Evolutionary conservation across 2,888 invertebrate genomes (phyloP).

Genomic region (Schizaphis graminum): DNA sequence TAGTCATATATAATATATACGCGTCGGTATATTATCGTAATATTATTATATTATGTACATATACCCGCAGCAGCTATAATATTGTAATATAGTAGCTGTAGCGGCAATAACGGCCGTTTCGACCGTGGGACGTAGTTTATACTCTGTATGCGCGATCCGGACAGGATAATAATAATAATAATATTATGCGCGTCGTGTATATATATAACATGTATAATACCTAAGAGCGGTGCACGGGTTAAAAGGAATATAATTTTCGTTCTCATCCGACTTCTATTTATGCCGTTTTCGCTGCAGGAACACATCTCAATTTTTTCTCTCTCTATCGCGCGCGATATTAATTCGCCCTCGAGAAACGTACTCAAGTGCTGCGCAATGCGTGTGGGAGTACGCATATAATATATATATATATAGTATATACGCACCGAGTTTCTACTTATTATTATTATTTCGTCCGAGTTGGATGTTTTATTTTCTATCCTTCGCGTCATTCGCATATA

Average conservation of each 20-base stretch:
- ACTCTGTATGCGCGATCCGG: neutral
- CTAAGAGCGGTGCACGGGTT: constrained; percentile 1
- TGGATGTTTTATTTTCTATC: neutral
- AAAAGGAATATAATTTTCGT: constrained; percentile 28
- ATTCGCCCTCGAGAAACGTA: constrained; percentile 30
- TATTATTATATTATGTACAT: neutral
- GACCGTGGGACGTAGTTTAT: constrained; percentile 47
- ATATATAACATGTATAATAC: neutral
- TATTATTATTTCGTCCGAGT: neutral
- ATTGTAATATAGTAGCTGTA: constrained; percentile 14
- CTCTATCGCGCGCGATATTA: neutral
- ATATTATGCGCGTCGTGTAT: neutral
- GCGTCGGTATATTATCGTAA: neutral
- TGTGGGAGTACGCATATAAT: neutral
- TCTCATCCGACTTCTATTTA: neutral
- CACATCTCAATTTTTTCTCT: constrained; percentile 4
- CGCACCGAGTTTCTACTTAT: neutral
- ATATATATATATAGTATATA: neutral
- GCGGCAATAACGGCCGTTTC: neutral
- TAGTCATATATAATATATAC: neutral
- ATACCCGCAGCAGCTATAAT: neutral
- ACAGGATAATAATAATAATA: constrained; percentile 34
- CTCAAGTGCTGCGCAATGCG: neutral
- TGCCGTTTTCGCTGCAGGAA: neutral
- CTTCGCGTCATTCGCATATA: neutral